These are phyloP conservation scores for Nemurella pictetii DNA, from an alignment of 2,888 invertebrate species.

Conservation along the genomic window DNA sequence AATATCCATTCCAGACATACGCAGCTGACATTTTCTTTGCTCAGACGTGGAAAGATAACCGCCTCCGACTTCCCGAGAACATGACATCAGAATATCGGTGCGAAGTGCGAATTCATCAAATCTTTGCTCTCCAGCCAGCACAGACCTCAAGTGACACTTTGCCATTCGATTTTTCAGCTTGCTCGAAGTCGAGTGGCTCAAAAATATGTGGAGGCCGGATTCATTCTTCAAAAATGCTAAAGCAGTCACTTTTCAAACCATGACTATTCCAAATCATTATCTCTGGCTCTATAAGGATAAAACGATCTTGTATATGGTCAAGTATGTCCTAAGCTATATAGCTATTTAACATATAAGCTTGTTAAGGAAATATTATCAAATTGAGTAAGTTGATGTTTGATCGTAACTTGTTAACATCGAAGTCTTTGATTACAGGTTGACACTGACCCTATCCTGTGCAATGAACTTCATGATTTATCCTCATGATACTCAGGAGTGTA, in stretches of 20 bases:
- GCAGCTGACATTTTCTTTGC: slow-evolving; percentile 92
- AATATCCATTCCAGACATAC: slow-evolving; percentile 66
- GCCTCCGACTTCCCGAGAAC: slow-evolving; percentile 82
- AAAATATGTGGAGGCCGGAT: slow-evolving; percentile 92
- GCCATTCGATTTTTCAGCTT: slow-evolving; percentile 56
- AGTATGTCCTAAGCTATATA: slow-evolving; percentile 59
- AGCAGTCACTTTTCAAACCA: slow-evolving; percentile 90
- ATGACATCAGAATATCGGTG: slow-evolving; percentile 90
- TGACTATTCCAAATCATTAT: slow-evolving; percentile 94
- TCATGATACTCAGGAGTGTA: slow-evolving; percentile 92
- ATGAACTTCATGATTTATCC: slow-evolving; percentile 95
- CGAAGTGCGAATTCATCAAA: slow-evolving; percentile 5
- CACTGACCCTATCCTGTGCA: slow-evolving; percentile 86
- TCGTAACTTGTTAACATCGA: neutral
- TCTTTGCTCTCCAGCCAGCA: too few relatives aligned
- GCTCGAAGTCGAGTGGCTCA: slow-evolving; percentile 86
- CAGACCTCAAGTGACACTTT: neutral
- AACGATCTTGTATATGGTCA: slow-evolving; percentile 84
- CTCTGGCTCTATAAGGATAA: slow-evolving; percentile 88
- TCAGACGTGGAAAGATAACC: slow-evolving; percentile 91
- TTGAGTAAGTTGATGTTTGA: too few relatives aligned
- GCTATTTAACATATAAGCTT: neutral
- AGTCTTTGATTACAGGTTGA: slow-evolving; percentile 62
- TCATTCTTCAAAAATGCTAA: slow-evolving; percentile 94
- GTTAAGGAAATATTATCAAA: neutral